Evolutionary conservation across 1,140 invertebrate genomes (phyloP).

Genomic region (Drosophila ohnishii): DNA sequence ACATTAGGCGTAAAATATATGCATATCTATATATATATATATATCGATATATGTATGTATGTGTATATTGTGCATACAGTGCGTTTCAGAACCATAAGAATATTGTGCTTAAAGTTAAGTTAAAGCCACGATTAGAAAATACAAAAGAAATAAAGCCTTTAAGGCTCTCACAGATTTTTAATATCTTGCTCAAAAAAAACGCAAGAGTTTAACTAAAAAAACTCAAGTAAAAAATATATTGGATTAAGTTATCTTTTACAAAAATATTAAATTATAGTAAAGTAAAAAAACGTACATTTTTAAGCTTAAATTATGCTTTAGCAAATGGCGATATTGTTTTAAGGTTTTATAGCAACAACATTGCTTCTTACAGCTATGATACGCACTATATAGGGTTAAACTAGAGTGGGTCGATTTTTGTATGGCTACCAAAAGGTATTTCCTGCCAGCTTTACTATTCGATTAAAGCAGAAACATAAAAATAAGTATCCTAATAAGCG

Average conservation of each 20-base stretch:
- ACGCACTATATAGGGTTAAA: conserved; percentile 27
- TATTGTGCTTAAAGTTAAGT: conserved; percentile 15
- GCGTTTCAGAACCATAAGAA: conserved; percentile 42
- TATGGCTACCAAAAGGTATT: background rate
- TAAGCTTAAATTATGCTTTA: background rate
- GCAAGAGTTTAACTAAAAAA: background rate
- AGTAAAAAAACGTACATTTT: background rate
- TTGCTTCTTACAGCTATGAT: conserved; percentile 35
- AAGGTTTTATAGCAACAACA: background rate
- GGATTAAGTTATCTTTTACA: background rate
- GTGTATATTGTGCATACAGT: conserved; percentile 26
- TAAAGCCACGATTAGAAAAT: conserved; percentile 4
- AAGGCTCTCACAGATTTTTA: background rate
- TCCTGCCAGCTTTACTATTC: background rate
- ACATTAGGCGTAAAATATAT: conserved; percentile 15
- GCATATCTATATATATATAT: conserved; percentile 11
- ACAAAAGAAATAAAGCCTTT: background rate
- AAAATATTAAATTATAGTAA: background rate
- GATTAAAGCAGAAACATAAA: background rate
- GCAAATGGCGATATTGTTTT: background rate
- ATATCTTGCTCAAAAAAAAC: background rate
- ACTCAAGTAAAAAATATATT: background rate
- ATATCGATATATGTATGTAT: conserved; percentile 9
- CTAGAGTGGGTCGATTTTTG: conserved; percentile 16
- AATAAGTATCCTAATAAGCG: background rate